A percentile compares a stretch with the other conserved stretches of the same genome.
These are phyloP conservation scores for Vipera ursinii DNA, from an alignment of 2,797 vertebrate genomes.

Conservation along the genomic window DNA sequence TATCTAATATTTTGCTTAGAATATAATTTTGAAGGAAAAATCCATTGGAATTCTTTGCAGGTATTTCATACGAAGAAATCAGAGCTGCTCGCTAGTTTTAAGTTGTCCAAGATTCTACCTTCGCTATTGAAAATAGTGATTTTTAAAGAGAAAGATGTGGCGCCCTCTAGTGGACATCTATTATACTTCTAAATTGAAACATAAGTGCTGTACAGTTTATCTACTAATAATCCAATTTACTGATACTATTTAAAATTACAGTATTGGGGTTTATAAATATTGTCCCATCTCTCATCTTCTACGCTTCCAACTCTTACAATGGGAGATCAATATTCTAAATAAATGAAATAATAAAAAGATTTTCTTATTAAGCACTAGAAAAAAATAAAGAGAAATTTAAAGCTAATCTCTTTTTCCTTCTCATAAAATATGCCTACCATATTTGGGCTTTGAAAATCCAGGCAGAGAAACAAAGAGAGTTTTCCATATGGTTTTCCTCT, in stretches of 20 bases:
- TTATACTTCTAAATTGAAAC: conserved; percentile 53
- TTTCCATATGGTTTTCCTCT: background rate
- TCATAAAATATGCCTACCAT: background rate
- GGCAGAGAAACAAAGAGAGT: background rate
- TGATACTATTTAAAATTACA: background rate
- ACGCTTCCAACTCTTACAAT: background rate
- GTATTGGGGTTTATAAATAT: background rate
- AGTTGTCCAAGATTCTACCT: conserved; percentile 15
- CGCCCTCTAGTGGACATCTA: conserved; percentile 68
- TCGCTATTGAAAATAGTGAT: conserved; percentile 5
- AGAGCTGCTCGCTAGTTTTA: background rate
- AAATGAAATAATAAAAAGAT: background rate
- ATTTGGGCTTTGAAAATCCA: background rate
- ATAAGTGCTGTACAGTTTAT: background rate
- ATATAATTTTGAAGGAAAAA: background rate
- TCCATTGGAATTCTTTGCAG: background rate
- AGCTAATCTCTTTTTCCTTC: background rate
- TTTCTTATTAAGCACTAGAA: background rate
- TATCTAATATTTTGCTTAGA: background rate
- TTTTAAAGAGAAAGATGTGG: conserved; percentile 64
- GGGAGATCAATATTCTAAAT: background rate
- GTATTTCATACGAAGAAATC: conserved; percentile 4
- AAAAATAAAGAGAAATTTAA: background rate
- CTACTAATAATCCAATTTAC: background rate
- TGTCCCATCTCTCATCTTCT: fast-evolving